These are phyloP conservation scores for Penaeus vannamei DNA, from an alignment of 1,140 invertebrate species.

Conservation along the genomic window DNA sequence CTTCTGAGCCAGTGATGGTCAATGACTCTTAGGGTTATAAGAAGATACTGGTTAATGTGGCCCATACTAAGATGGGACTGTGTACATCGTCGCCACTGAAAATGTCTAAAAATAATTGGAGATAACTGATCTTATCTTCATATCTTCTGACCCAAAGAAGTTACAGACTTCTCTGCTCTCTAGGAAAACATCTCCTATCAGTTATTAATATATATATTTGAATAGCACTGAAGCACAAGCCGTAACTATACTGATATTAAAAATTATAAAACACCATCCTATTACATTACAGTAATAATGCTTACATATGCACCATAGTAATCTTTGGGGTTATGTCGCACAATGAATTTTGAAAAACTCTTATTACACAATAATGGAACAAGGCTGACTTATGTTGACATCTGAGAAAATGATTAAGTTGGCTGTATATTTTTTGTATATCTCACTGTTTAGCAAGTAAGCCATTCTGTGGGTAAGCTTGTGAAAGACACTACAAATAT, in stretches of 20 bases:
- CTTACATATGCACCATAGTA: conserved; percentile 61
- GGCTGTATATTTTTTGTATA: conserved; percentile 36
- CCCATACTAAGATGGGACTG: not conserved
- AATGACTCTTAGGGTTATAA: conserved; percentile 5
- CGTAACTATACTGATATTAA: conserved; percentile 61
- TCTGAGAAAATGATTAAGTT: conserved; percentile 31
- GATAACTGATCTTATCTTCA: not conserved
- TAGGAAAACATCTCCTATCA: conserved; percentile 47
- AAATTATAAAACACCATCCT: conserved; percentile 62
- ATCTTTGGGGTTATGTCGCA: conserved; percentile 56
- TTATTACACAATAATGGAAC: conserved; percentile 43
- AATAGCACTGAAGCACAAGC: conserved; percentile 64
- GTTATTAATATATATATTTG: conserved; percentile 56
- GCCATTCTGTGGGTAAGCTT: conserved; percentile 57
- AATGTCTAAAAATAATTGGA: conserved; percentile 22
- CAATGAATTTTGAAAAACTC: conserved; percentile 54
- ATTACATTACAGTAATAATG: conserved; percentile 60
- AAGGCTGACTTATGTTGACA: conserved; percentile 45
- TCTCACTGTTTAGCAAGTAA: conserved; percentile 53
- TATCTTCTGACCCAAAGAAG: conserved; percentile 34
- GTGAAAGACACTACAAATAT: conserved; percentile 61
- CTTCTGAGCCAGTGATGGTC: conserved; percentile 27
- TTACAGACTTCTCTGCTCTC: conserved; percentile 59
- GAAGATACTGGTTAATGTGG: conserved; percentile 5
- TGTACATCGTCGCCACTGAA: conserved; percentile 3